Percentiles rank a stretch among this genome's conserved stretches.
Conservation (phyloP, 1,140 invertebrate species). For the Drosophila ohnishii region DNA sequence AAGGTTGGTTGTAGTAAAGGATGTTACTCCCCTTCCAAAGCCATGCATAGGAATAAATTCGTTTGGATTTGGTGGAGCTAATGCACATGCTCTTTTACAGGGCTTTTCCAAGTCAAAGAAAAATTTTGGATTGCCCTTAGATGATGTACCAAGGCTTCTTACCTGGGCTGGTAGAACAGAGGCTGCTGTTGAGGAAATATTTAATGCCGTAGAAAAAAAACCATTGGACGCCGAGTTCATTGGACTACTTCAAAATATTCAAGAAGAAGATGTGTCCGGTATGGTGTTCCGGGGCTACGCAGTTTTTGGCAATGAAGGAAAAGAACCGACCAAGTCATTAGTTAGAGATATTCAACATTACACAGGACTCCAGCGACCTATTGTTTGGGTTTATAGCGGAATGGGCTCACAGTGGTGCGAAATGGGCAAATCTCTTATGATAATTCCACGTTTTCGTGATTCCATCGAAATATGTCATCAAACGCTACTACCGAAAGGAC, state of each 20-base stretch:
- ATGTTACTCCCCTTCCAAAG: constrained; percentile 86
- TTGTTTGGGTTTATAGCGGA: constrained; percentile 95
- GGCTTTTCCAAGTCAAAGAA: constrained; percentile 84
- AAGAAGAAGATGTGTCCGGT: constrained; percentile 84
- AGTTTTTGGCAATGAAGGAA: constrained; percentile 84
- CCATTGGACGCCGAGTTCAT: constrained; percentile 85
- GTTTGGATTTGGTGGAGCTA: constrained; percentile 92
- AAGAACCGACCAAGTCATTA: constrained; percentile 83
- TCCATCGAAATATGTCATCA: constrained; percentile 90
- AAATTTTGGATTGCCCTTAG: constrained; percentile 84
- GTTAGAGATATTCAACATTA: constrained; percentile 85
- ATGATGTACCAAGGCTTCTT: constrained; percentile 85
- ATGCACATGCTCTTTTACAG: constrained; percentile 90
- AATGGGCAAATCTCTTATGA: constrained; percentile 88
- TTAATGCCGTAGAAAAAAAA: constrained; percentile 86
- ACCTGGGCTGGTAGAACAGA: constrained; percentile 85
- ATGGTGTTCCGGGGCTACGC: constrained; percentile 86
- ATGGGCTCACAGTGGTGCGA: constrained; percentile 95
- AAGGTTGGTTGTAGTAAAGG: constrained; percentile 88
- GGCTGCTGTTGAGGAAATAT: constrained; percentile 87
- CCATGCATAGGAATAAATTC: constrained; percentile 90
- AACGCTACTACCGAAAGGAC: constrained; percentile 88
- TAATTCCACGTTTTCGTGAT: constrained; percentile 88
- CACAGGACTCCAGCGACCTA: constrained; percentile 85
- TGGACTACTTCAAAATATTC: constrained; percentile 84